Evolutionary conservation across 2,888 invertebrate species (phyloP).

Genomic region (Loripinus fragilis): DNA sequence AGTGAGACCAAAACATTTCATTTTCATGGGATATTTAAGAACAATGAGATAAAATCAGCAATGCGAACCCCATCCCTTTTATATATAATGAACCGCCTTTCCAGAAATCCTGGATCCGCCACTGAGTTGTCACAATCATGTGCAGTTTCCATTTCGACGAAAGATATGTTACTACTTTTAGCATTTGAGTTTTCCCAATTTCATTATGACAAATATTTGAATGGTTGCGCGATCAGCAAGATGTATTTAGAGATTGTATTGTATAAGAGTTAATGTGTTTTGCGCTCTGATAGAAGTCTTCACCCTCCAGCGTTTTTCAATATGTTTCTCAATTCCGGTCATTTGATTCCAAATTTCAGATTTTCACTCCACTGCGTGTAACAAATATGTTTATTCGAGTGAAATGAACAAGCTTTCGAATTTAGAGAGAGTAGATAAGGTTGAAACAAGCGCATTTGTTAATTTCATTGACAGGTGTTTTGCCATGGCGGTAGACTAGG

Average conservation of each 20-base stretch:
- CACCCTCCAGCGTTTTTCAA: neutral
- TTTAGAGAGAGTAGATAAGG: neutral
- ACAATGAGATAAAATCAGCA: too few species aligned
- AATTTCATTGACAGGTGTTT: slow-evolving; percentile 6
- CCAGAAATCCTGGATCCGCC: too few species aligned
- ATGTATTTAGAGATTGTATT: neutral
- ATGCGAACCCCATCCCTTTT: too few species aligned
- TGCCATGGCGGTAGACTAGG: neutral
- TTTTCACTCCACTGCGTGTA: neutral
- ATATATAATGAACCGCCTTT: too few species aligned
- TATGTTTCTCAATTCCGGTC: slow-evolving; percentile 7
- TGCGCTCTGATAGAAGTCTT: neutral
- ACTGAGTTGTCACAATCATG: slow-evolving; percentile 2
- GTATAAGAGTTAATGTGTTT: slow-evolving; percentile 10
- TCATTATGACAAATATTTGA: neutral
- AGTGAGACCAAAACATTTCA: too few species aligned
- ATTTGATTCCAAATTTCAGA: neutral
- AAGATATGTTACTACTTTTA: slow-evolving; percentile 2
- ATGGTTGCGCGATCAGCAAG: neutral
- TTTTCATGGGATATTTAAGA: too few species aligned
- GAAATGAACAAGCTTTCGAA: neutral
- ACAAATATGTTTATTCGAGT: neutral
- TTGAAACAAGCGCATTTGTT: neutral
- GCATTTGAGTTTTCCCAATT: neutral
- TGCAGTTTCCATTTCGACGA: slow-evolving; percentile 14